Conservation (phyloP, 1,140 invertebrate genomes). For the Drosophila erecta region DNA sequence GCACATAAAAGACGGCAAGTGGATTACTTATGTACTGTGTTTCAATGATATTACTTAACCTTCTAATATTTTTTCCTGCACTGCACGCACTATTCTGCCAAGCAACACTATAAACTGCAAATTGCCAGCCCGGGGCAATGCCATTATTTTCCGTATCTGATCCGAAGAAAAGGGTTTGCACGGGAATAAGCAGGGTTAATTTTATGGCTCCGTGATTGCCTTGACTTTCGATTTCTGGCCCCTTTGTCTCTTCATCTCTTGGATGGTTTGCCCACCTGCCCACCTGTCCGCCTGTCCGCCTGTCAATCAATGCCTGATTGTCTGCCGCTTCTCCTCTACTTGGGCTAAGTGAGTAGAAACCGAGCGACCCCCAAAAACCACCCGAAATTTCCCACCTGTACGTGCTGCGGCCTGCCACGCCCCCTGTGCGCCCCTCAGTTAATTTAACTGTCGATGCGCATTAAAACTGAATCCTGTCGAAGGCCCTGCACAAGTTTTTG, state of each 20-base stretch:
- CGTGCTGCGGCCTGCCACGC: constrained; percentile 47
- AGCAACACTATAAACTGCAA: constrained; percentile 23
- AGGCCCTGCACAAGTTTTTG: constrained; percentile 23
- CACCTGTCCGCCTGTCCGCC: constrained; percentile 4
- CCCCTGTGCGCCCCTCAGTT: constrained; percentile 34
- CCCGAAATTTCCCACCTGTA: constrained; percentile 12
- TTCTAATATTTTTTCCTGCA: not conserved
- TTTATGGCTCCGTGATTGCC: constrained; percentile 26
- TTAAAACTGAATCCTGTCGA: constrained; percentile 59
- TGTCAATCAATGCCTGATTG: constrained; percentile 55
- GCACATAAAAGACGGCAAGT: too few relatives aligned
- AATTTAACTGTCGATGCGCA: constrained; percentile 63
- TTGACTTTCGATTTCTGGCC: constrained; percentile 10
- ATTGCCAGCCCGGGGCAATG: constrained; percentile 1
- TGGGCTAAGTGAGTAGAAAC: not conserved
- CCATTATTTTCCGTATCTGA: constrained; percentile 17
- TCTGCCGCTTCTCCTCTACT: not conserved
- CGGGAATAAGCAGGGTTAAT: constrained; percentile 26
- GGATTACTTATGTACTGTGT: too few relatives aligned
- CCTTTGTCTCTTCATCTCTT: constrained; percentile 3
- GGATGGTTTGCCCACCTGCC: not conserved
- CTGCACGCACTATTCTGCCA: not conserved
- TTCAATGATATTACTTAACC: too few relatives aligned
- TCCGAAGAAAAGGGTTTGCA: constrained; percentile 27
- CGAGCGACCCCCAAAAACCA: not conserved